phyloP scores from a whole-genome alignment of 2,113 vertebrate genomes.

The Halcyon malimbica region DNA sequence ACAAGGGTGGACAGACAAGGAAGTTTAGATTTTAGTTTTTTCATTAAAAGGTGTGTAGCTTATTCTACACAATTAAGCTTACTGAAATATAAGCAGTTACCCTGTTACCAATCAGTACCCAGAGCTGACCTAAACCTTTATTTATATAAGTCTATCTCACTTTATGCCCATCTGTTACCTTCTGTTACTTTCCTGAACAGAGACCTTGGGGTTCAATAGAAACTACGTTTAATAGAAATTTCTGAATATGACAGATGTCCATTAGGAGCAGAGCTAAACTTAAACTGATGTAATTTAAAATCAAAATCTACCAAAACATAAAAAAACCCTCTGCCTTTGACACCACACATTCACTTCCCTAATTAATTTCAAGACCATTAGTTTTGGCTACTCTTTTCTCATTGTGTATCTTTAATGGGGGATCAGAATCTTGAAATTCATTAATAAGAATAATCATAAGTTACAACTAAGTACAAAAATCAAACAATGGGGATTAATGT shows the following conservation, averaged over 20 bases:
- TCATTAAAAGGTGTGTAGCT: background rate
- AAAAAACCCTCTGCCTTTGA: background rate
- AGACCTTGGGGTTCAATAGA: background rate
- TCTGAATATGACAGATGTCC: background rate
- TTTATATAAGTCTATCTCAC: background rate
- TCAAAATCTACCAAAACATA: slow-evolving; percentile 7
- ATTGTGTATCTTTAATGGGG: background rate
- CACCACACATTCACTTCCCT: background rate
- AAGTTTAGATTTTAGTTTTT: background rate
- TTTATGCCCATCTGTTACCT: background rate
- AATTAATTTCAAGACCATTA: background rate
- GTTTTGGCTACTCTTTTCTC: background rate
- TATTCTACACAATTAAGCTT: background rate
- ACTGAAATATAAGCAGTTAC: background rate
- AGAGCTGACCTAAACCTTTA: background rate
- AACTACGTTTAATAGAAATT: background rate
- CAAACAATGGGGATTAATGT: background rate
- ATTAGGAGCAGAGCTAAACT: background rate
- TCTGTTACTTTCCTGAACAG: background rate
- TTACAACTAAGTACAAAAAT: slow-evolving; percentile 5
- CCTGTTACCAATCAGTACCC: background rate
- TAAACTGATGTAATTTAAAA: slow-evolving; percentile 42
- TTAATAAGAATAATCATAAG: background rate
- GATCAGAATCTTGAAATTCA: background rate
- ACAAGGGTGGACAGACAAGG: background rate